Evolutionary conservation across 2,888 invertebrate species (phyloP).

Genomic region (Aricia artaxerxes): DNA sequence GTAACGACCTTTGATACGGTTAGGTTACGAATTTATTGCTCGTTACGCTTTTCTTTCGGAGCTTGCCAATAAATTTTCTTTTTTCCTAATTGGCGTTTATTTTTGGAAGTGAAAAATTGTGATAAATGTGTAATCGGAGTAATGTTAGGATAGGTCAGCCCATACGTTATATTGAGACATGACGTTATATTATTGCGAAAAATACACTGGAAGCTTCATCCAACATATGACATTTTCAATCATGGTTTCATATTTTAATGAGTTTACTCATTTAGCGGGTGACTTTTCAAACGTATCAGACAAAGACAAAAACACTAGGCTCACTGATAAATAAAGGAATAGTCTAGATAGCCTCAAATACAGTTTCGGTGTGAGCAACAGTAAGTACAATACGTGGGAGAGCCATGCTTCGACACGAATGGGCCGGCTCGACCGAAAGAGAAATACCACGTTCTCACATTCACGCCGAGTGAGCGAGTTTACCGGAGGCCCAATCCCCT

Average conservation of each 20-base stretch:
- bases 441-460: no score
- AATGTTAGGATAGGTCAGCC: background rate
- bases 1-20: conserved; percentile 25
- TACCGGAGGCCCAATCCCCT: no score
- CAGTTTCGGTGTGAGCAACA: background rate
- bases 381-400: background rate
- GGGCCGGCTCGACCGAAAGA: no score
- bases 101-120: background rate
- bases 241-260: no score
- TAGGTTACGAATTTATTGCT: conserved; percentile 16
- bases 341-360: no score
- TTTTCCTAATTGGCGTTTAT: conserved; percentile 5
- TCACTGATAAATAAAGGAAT: no score
- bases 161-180: background rate
- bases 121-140: background rate
- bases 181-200: background rate
- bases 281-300: no score
- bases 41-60: conserved; percentile 16
- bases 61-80: conserved; percentile 24
- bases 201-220: background rate
- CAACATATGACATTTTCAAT: no score
- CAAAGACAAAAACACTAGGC: no score
- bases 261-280: no score
- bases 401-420: no score
- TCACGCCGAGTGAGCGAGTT: no score